Percentiles rank a stretch among this genome's conserved stretches.
phyloP scores from a whole-genome alignment of 2,797 vertebrate species.

The Falco biarmicus region DNA sequence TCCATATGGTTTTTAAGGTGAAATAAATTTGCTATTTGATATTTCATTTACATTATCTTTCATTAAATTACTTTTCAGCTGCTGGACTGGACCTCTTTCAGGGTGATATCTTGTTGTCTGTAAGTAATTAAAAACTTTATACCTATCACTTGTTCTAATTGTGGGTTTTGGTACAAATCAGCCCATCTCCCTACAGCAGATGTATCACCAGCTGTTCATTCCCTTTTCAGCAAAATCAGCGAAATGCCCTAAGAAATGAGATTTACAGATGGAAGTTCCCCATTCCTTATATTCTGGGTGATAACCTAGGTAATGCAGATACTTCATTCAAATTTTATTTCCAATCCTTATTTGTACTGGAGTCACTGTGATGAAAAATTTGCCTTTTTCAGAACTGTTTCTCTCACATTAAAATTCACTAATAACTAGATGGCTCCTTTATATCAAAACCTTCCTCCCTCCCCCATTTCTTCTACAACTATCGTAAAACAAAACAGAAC shows the following conservation, averaged over 20 bases:
- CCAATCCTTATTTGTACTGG: background rate
- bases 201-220: background rate
- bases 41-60: background rate
- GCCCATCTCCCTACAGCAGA: background rate
- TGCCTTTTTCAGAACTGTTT: background rate
- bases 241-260: constrained; percentile 82
- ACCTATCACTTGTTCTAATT: background rate
- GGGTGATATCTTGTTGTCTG: constrained; percentile 87
- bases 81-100: constrained; percentile 84
- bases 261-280: constrained; percentile 87
- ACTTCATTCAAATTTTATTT: background rate
- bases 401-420: background rate
- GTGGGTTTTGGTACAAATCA: background rate
- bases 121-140: constrained; percentile 75
- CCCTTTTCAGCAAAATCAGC: constrained; percentile 69
- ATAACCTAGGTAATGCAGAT: constrained; percentile 84
- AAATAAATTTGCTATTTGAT: background rate
- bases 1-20: background rate
- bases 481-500: background rate
- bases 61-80: constrained; percentile 69
- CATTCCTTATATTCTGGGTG: constrained; percentile 90
- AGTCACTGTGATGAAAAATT: background rate
- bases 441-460: background rate
- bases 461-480: background rate
- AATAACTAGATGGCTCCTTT: background rate